Base-by-base conservation (phyloP, 2,113 vertebrate species). In the Bostrychus sinensis region DNA sequence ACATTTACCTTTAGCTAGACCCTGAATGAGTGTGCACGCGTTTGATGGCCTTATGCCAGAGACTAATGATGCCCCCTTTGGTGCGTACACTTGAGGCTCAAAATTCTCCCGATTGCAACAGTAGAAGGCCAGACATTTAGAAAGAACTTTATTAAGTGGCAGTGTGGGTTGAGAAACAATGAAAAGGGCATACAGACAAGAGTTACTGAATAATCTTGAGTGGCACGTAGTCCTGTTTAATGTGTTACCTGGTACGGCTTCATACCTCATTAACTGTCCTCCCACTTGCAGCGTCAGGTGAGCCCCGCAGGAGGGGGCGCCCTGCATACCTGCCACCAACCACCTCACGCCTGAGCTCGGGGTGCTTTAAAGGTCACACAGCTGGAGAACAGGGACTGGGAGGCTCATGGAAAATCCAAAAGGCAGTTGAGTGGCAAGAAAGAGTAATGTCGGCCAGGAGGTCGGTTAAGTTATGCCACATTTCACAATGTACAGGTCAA, bases 51-150 rank as follows among this genome's bases (percentile, higher is more conserved):
- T 69, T 48, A 0, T 53, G 60, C 78, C 80, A 82, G 56, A n/a
- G 56, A n/a, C 82, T 78, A 89, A 90, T 80, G 85, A 86, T 70
- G 19, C 56, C 46, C 66, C 78, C 72, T 19, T 62, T 72, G 51
- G 19, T 69, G 16, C 32, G 23, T 67, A 43, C 70, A 71, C 77
- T 66, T 19, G 2, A 55, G 63, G 60, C 62, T 48, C 62, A 66
- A 72, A 80, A 66, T 61, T 62, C 42, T 57, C 61, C 37, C 19
- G 36, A 68, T 37, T 62, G 64, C 2, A 34, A 56, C 51, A 60
- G 6, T n/a, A 7, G 9, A 2, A 13, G 16, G 25, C 25, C 14
- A 22, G 46, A 50, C 46, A 5, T 46, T 46, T 12, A 46, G 20
- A 23, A 12, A 28, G 46, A 28, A 5, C 5, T 48, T 26, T 25